A percentile compares a stretch with the other conserved stretches of the same genome.
Conservation (phyloP, 2,797 vertebrate genomes). For the Centroberyx gerrardi region DNA sequence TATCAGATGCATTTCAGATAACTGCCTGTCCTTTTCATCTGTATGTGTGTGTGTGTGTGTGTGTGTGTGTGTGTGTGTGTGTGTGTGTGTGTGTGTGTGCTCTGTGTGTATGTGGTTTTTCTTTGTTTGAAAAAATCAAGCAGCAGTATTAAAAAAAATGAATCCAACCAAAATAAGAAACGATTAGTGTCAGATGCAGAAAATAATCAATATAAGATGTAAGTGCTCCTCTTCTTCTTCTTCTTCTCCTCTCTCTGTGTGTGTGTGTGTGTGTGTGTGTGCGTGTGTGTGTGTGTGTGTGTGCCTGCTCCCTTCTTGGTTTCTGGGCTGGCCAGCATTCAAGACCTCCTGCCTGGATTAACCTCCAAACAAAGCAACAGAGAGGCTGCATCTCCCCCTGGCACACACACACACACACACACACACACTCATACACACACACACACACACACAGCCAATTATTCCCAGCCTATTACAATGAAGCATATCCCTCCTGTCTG, state of each 20-base stretch:
- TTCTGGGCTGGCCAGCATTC: conserved; percentile 29
- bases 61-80: background rate
- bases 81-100: no score
- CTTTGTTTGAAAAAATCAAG: background rate
- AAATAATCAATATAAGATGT: no score
- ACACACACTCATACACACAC: conserved; percentile 6
- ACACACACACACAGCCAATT: conserved; percentile 22
- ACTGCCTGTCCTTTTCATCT: no score
- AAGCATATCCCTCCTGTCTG: conserved; percentile 37
- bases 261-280: background rate
- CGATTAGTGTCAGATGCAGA: no score
- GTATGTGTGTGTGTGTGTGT: no score
- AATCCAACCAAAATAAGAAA: no score
- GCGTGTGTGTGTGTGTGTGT: background rate
- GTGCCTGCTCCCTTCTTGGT: conserved; percentile 10
- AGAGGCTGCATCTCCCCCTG: background rate
- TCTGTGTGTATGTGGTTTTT: no score
- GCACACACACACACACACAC: conserved; percentile 9
- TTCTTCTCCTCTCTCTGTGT: no score
- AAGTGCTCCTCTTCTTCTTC: no score
- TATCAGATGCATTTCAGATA: no score
- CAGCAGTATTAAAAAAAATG: no score
- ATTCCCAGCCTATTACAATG: conserved; percentile 27
- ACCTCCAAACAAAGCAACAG: conserved; percentile 38
- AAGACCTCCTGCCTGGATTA: conserved; percentile 44